Base-by-base conservation (phyloP, 1,140 invertebrate species). In the Mya arenaria region DNA sequence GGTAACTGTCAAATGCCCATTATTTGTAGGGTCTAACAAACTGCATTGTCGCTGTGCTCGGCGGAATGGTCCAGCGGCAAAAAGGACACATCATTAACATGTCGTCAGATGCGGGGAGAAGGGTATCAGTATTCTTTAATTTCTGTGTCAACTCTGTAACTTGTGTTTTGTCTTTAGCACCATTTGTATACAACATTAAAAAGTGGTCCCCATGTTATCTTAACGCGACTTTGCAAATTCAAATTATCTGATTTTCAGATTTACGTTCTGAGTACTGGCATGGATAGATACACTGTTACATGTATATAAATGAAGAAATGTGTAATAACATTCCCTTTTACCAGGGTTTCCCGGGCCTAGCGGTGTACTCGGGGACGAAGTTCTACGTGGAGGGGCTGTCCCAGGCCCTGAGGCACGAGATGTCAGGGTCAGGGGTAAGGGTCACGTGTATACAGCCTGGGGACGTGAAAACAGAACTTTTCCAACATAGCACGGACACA, bases 381-480 rank as follows among this genome's bases (percentile, higher is more conserved):
- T 94, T 93, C 81, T 94, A 91, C 83, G 87, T 94, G 63, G 93
- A 94, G 77, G 93, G 92, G 25, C 82, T 93, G 62, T 92, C 92
- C 0, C 92, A 93, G 74, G 93, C 89, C 15, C 77, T 94, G 66
- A 86, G 93, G 48, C 87, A 89, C 25, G 93, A 94, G 81, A 82
- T 93, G 13, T 82, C 88, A 25, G 88, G 91, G 3, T 80, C 84
- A 68, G 91, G 91, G 34, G 85, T 94, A 44, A 85, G 87, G 32
- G 90, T 94, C 23, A 94, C 93, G 6, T 93, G 91, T 85, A 89
- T 94, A 65, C 93, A 93, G 68, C 93, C 93, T 13, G 93, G 93
- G 6, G 93, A 94, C 87, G 93, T 94, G 4, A 86, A 87, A 23
- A 93, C 93, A n/a, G 88, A 92, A 58, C 87, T 94, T 1, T 65